phyloP scores from a whole-genome alignment of 2,113 vertebrate species.

The Isichthys henryi region DNA sequence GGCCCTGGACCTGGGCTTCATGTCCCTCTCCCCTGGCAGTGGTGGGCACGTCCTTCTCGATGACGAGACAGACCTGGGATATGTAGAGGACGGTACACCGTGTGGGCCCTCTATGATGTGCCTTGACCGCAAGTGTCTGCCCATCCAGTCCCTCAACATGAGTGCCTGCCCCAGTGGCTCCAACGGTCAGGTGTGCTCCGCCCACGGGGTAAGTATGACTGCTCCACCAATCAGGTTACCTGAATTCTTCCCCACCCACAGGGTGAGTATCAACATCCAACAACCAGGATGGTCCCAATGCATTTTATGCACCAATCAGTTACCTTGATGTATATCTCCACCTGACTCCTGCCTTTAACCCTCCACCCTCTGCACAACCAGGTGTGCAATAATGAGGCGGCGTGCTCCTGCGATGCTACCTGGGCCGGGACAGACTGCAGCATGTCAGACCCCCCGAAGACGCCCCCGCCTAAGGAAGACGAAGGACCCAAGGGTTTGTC shows the following conservation, averaged over 20 bases:
- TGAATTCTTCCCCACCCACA: background rate
- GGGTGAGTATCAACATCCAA: background rate
- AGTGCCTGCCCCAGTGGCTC: constrained; percentile 86
- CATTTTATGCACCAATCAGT: background rate
- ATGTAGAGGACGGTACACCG: constrained; percentile 92
- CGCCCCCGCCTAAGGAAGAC: constrained; percentile 64
- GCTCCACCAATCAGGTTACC: background rate
- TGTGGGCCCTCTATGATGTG: constrained; percentile 99
- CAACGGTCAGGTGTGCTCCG: constrained; percentile 86
- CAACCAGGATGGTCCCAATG: background rate
- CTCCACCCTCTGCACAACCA: constrained; percentile 38
- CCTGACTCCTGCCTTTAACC: background rate
- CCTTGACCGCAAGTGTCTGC: constrained; percentile 93
- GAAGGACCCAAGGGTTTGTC: constrained; percentile 93
- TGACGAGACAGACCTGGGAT: constrained; percentile 93
- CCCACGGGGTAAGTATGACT: constrained; percentile 82
- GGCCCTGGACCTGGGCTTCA: background rate
- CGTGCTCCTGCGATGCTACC: constrained; percentile 87
- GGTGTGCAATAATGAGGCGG: constrained; percentile 96
- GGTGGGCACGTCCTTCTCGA: constrained; percentile 94
- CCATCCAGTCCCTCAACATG: constrained; percentile 92
- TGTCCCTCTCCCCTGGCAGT: constrained; percentile 45
- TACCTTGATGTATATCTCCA: constrained; percentile 15
- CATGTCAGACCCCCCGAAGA: constrained; percentile 83
- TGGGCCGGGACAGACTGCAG: constrained; percentile 99